Evolutionary conservation across 2,797 vertebrate species (phyloP), one percentile per base, ranked within the genome.

Genomic region (Natrix natrix): DNA sequence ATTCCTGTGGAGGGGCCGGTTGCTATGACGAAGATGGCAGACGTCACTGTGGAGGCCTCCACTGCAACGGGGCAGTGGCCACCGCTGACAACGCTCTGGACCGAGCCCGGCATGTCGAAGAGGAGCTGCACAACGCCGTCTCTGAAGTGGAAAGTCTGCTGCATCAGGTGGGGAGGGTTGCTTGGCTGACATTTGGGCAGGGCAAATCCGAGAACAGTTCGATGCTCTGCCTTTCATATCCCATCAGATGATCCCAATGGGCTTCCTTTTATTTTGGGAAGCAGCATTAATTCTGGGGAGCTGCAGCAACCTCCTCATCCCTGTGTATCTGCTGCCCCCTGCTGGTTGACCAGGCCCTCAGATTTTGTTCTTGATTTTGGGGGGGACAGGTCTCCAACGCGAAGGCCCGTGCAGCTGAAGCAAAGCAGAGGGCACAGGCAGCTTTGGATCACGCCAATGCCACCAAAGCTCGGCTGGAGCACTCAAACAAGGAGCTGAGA

Each of bases 11-110:
- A 1, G 99, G 99, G 52, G 98, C 99, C 0, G 98, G 99, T 74
- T 99, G 99, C 97, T 98, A 96, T 20, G 99, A 99, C 0, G 99
- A 99, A 90, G 98, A 99, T 0, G 99, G 98, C 1, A 97, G 98
- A 88, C 98, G 95, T 6, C 99, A 98, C 96, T 99, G 99, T 0
- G 99, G 99, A 1, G 99, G 99, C 59, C 97, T 99, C 90, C 98
- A 98, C 98, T 99, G 99, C 89, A 97, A 98, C 0, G 99, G 99
- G 0, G 99, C 98, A 0, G 98, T 98, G 54, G 98, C 99, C 28
- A 97, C 96, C 0, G 99, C 99, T 0, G 98, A 98, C 92, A 98
- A 98, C 0, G 99, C 99, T 0, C 96, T 99, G 97, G 98, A 98
- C 93, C 98, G 98, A 93, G 98, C 99, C 89, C 98, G 97, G 89